A percentile compares a stretch with the other conserved stretches of the same genome.
These are phyloP conservation scores for Apotomis betuletana DNA, from an alignment of 2,888 invertebrate genomes.

Conservation along the genomic window DNA sequence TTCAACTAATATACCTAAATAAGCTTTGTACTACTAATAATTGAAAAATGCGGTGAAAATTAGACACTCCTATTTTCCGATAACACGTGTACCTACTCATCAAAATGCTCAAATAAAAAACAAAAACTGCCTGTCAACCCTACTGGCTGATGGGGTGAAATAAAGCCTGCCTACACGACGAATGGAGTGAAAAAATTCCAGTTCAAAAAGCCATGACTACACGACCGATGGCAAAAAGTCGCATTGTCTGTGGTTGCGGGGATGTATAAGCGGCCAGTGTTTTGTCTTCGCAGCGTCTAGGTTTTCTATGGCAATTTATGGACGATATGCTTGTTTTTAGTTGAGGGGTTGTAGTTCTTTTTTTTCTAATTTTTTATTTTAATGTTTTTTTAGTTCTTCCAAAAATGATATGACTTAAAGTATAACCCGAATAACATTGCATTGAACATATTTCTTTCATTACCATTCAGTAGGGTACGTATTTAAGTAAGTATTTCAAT, in stretches of 20 bases:
- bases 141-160: slow-evolving; percentile 66
- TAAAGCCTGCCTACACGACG: slow-evolving; percentile 65
- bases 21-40: not conserved
- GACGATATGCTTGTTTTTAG: slow-evolving; percentile 8
- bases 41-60: not conserved
- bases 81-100: slow-evolving; percentile 6
- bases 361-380: not conserved
- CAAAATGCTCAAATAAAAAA: slow-evolving; percentile 9
- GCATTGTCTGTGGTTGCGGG: slow-evolving; percentile 67
- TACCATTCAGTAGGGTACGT: too few species aligned
- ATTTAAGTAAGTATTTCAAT: not conserved
- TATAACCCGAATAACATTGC: too few species aligned
- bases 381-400: too few species aligned
- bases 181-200: slow-evolving; percentile 80
- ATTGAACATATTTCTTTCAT: too few species aligned
- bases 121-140: slow-evolving; percentile 57
- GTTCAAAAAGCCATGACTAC: slow-evolving; percentile 77
- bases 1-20: too few species aligned
- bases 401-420: too few species aligned
- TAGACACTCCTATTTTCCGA: slow-evolving; percentile 2
- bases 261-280: slow-evolving; percentile 50
- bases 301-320: slow-evolving; percentile 39
- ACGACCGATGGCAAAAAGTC: slow-evolving; percentile 67
- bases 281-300: slow-evolving; percentile 43
- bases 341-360: not conserved